A percentile compares a stretch with the other conserved stretches of the same genome.
phyloP scores from a whole-genome alignment of 2,113 vertebrate species.

The Hippolais icterina region DNA sequence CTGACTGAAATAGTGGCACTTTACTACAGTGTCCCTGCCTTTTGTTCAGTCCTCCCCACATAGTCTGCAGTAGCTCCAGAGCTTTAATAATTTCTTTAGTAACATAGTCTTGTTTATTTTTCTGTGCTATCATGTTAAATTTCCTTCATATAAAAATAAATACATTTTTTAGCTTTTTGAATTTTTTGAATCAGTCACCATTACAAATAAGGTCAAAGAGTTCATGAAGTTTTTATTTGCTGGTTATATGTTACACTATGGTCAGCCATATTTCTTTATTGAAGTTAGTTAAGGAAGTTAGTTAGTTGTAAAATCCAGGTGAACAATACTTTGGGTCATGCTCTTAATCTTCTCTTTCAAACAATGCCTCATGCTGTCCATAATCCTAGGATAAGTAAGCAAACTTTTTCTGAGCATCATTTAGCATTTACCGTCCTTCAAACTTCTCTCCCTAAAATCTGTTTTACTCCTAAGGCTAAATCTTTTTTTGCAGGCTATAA shows the following conservation, averaged over 20 bases:
- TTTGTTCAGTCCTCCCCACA: background rate
- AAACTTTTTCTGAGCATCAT: background rate
- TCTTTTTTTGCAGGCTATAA: background rate
- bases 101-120: background rate
- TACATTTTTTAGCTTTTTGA: accelerated
- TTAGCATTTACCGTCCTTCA: background rate
- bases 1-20: background rate
- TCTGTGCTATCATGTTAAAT: background rate
- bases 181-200: background rate
- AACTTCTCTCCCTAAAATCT: background rate
- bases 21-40: background rate
- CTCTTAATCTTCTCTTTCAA: background rate
- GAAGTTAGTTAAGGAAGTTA: background rate
- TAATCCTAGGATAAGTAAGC: background rate
- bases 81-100: background rate
- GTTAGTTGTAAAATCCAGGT: background rate
- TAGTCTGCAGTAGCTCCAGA: background rate
- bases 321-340: background rate
- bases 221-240: background rate
- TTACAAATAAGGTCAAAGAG: background rate
- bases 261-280: background rate
- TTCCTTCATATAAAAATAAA: background rate
- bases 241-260: background rate
- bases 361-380: background rate
- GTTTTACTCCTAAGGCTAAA: background rate